Percentiles rank a stretch among this genome's conserved stretches.
Evolutionary conservation across 2,888 invertebrate species (phyloP).

Genomic region (Phyllotreta cruciferae): DNA sequence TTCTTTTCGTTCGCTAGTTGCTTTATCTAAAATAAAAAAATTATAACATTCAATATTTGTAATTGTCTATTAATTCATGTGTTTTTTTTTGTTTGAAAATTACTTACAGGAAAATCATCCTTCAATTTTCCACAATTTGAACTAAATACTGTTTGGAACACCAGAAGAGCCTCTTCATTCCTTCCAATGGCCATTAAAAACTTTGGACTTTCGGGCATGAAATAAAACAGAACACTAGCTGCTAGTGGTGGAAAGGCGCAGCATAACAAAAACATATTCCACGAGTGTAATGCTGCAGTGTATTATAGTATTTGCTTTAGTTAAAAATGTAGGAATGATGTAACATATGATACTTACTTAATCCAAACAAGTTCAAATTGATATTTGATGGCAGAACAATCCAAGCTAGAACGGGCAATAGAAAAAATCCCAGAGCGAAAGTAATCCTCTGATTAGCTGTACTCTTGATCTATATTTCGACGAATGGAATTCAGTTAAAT

Average conservation of each 20-base stretch:
- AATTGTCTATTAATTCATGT: no score
- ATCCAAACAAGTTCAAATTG: conserved; percentile 59
- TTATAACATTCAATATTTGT: conserved; percentile 1
- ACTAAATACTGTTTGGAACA: conserved; percentile 70
- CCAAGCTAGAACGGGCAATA: conserved; percentile 75
- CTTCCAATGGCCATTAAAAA: conserved; percentile 75
- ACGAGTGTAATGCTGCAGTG: conserved; percentile 64
- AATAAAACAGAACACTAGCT: conserved; percentile 66
- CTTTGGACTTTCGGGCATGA: conserved; percentile 79
- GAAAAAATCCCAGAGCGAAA: conserved; percentile 67
- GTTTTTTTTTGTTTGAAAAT: no score
- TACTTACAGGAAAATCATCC: conserved; percentile 73
- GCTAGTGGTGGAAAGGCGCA: conserved; percentile 71
- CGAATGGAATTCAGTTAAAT: conserved; percentile 75
- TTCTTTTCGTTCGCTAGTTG: conserved; percentile 53
- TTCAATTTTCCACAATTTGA: conserved; percentile 69
- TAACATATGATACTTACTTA: background rate
- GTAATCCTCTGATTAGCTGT: conserved; percentile 70
- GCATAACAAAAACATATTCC: conserved; percentile 68
- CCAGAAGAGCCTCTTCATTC: conserved; percentile 69
- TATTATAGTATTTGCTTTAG: conserved; percentile 2
- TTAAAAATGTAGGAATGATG: no score
- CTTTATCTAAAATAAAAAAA: conserved; percentile 53
- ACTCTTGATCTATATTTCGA: conserved; percentile 68
- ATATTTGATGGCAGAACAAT: conserved; percentile 69